Evolutionary conservation across 2,113 vertebrate genomes (phyloP), one percentile per base, ranked within the genome.

Genomic region (Lampris incognitus): DNA sequence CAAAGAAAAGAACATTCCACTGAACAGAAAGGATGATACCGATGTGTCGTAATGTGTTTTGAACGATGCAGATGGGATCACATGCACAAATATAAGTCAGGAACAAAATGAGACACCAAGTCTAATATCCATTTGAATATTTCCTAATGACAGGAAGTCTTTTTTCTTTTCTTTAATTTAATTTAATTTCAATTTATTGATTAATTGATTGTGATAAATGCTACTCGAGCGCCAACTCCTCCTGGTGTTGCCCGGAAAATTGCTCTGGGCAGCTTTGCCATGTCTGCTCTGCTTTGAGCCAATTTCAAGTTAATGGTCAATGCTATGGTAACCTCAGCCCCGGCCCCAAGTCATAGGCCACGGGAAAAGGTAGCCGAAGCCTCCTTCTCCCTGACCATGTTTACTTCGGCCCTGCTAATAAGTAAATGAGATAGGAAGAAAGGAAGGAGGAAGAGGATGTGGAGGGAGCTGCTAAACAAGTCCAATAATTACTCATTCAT

Each of bases 401-500:
- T 87, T 84, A 81, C 77, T 60, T 24, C 0, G 0, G 61, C 4
- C 57, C 38, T 2, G 10, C 85, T 87, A 88, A 92, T 68, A 49
- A 90, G 74, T 80, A 85, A 86, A 88, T 84, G 74, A 74, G 77
- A 80, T 62, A 82, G 40, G 4, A 7, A 84, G 84, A 77, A 73
- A 69, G 76, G 58, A 74, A 81, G 66, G 83, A 73, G 38, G 42
- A 7, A 11, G 41, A n/a, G 8, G 41, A 6, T 9, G 85, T 46
- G 77, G 37, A 70, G n/a, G 66, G 73, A 69, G 66, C 69, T 67
- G 79, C 87, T 79, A 83, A 88, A 88, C 77, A 69, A 88, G 91
- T 84, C 71, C 72, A 70, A 65, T 91, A 91, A 93, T 89, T 84
- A 94, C 87, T 90, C 86, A 87, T 89, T 91, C 38, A 13, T 75